Conservation (phyloP, 2,113 vertebrate species). For the Plotosus lineatus region DNA sequence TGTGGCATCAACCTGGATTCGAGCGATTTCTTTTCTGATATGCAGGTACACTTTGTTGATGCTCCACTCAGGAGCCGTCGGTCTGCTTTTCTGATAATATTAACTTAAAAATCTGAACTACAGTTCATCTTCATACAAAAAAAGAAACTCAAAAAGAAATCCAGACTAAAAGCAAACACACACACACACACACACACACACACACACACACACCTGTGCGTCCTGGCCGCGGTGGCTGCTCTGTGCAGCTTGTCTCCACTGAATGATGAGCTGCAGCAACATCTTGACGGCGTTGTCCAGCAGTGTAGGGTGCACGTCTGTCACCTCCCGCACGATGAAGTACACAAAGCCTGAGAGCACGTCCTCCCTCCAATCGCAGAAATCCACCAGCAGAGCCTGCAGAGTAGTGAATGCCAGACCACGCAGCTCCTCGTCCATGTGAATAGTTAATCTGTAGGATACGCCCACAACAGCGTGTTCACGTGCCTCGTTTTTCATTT, state of each 20-base stretch:
- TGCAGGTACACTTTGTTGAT: too few species aligned
- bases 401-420: conserved; percentile 96
- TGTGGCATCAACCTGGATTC: too few species aligned
- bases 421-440: conserved; percentile 98
- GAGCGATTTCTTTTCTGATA: too few species aligned
- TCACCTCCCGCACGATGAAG: conserved; percentile 96
- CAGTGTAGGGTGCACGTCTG: conserved; percentile 91
- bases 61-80: too few species aligned
- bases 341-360: conserved; percentile 96
- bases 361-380: conserved; percentile 96
- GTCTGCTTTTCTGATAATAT: too few species aligned
- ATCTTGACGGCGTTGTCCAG: conserved; percentile 98
- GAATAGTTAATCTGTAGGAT: conserved; percentile 85
- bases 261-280: conserved; percentile 94
- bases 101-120: too few species aligned
- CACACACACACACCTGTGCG: conserved; percentile 76
- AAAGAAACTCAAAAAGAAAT: too few species aligned
- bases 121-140: too few species aligned
- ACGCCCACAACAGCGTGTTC: not conserved
- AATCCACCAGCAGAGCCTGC: conserved; percentile 96
- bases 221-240: conserved; percentile 88
- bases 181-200: not conserved
- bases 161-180: too few species aligned
- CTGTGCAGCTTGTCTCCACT: conserved; percentile 94
- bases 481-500: not conserved